Base-by-base conservation (phyloP, 2,888 invertebrate genomes). In the Chaetoderma sp. region DNA sequence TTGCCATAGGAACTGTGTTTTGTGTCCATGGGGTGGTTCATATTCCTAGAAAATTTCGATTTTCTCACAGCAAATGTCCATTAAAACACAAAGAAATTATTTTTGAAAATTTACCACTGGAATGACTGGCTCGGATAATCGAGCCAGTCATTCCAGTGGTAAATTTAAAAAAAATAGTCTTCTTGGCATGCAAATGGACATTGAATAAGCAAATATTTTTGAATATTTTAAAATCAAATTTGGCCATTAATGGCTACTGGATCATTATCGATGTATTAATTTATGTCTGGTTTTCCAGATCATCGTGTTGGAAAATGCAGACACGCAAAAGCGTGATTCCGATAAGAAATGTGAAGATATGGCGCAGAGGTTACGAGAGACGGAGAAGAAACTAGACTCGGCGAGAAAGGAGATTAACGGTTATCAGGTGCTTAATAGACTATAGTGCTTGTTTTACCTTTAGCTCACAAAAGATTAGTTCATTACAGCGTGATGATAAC, bases 291-390 rank as follows among this genome's bases (percentile, higher is more conserved):
- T 58, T 52, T 50, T 49, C 10, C 85, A 95, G 95, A 88, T 95
- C 83, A 92, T 94, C 82, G 93, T 95, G 82, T 90, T 94, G 86
- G 94, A 94, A 86, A 90, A 92, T 65, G 92, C 92, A 62, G 93
- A 94, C 63, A 91, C 92, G 63, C 91, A 93, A 82, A 91, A 91
- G 71, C 93, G 92, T 75, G 92, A 93, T 79, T 90, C 92, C 67
- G 91, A 92, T 70, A 92, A 91, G 79, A 93, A 93, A 75, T 88
- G 94, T 68, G 91, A 92, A 59, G 92, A 91, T 80, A 91, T 92
- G 81, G 91, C 92, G 72, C 83, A 89, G 50, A 88, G 90, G 74
- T 85, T 92, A 52, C 90, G 92, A 64, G 93, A 93, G 80, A 75
- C 77, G 28, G 95, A 95, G 85, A 90, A 92, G 83, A 90, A 91